Conservation (phyloP, 1,140 invertebrate genomes). For the Drosophila fuyamai region DNA sequence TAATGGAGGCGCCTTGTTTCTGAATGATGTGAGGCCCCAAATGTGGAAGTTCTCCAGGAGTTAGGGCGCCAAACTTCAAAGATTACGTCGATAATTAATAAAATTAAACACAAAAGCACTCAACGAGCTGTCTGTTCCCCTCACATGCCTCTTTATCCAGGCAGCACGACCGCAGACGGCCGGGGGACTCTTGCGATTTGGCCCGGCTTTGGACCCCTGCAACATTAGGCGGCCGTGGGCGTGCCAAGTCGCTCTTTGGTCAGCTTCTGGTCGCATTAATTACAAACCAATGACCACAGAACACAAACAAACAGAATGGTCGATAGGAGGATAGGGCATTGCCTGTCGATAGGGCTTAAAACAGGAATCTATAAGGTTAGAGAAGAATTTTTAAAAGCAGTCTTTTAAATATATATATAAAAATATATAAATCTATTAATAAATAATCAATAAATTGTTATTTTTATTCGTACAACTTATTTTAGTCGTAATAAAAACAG, state of each 20-base stretch:
- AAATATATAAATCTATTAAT: too few relatives aligned
- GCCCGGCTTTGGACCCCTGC: constrained; percentile 12
- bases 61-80: constrained; percentile 63
- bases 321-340: constrained; percentile 1
- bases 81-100: constrained; percentile 80
- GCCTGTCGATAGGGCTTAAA: not conserved
- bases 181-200: constrained; percentile 5
- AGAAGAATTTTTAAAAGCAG: too few relatives aligned
- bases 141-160: not conserved
- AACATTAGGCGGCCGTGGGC: constrained; percentile 64
- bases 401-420: too few relatives aligned
- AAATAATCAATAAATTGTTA: too few relatives aligned
- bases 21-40: constrained; percentile 6
- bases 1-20: constrained; percentile 53
- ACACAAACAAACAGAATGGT: constrained; percentile 23
- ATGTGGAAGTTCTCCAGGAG: constrained; percentile 30
- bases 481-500: too few relatives aligned
- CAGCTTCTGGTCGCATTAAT: constrained; percentile 72
- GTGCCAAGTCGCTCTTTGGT: constrained; percentile 56
- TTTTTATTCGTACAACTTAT: too few relatives aligned
- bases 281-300: constrained; percentile 78
- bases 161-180: constrained; percentile 27
- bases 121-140: constrained; percentile 20
- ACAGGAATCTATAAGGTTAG: not conserved
- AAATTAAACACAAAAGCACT: constrained; percentile 80